A percentile compares a stretch with the other conserved stretches of the same genome.
Conservation (phyloP, 2,113 vertebrate genomes). For the Haemorhous mexicanus region DNA sequence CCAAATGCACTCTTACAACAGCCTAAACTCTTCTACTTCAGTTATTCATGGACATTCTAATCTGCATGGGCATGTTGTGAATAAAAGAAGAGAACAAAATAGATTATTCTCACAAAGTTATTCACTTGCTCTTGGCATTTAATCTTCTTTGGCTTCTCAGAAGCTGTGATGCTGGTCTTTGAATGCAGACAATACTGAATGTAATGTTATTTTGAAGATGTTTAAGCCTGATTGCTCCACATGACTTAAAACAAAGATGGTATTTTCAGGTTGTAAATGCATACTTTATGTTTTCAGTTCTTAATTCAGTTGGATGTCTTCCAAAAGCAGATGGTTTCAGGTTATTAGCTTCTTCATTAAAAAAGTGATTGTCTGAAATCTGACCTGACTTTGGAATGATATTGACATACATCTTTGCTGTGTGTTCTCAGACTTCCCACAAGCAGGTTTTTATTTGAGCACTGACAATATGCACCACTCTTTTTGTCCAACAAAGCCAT, state of each 20-base stretch:
- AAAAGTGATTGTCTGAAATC: neutral
- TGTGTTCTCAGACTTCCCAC: neutral
- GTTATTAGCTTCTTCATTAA: neutral
- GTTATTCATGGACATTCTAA: neutral
- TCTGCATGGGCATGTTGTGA: neutral
- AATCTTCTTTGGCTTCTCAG: neutral
- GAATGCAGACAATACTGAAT: neutral
- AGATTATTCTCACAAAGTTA: neutral
- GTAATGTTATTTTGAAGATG: neutral
- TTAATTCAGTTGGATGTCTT: neutral
- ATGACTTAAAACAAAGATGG: neutral
- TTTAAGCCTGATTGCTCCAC: neutral
- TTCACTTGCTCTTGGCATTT: neutral
- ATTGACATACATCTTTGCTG: neutral
- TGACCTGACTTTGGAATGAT: neutral
- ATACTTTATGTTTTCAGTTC: neutral
- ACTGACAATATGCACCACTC: neutral
- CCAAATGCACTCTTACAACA: neutral
- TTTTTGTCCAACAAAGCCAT: neutral
- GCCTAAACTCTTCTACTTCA: neutral
- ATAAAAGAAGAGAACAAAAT: neutral
- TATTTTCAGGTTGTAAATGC: neutral
- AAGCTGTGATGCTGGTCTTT: neutral
- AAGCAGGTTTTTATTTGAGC: neutral
- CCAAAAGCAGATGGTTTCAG: neutral